phyloP scores from a whole-genome alignment of 2,113 vertebrate genomes.

The Pelobates fuscus region DNA sequence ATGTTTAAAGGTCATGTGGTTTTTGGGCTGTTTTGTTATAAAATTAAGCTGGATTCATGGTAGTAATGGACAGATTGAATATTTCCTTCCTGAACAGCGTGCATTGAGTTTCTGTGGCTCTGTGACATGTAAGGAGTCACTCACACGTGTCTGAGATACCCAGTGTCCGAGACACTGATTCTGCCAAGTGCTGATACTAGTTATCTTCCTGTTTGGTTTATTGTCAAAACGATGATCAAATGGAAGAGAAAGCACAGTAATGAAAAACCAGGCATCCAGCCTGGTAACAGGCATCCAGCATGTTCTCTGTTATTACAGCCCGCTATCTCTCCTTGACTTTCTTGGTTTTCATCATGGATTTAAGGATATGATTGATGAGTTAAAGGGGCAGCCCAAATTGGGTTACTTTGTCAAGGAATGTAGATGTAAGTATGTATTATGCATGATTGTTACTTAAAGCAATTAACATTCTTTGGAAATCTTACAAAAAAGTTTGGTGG shows the following conservation, averaged over 20 bases:
- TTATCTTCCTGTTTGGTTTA: slow-evolving; percentile 4
- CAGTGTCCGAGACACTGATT: slow-evolving; percentile 1
- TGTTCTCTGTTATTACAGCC: background rate
- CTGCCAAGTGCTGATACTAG: background rate
- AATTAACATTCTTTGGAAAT: slow-evolving; percentile 57
- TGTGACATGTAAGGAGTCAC: slow-evolving; percentile 37
- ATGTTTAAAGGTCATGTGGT: no score
- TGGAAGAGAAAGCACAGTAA: background rate
- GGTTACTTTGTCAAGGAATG: background rate
- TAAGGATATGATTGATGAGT: background rate
- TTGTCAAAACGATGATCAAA: slow-evolving; percentile 7
- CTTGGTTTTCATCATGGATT: slow-evolving; percentile 24
- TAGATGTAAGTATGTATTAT: background rate
- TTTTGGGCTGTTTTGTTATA: no score
- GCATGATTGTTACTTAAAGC: accelerated
- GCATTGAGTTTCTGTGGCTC: background rate
- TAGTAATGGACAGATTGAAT: background rate
- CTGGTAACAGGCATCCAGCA: background rate
- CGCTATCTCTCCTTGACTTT: slow-evolving; percentile 11
- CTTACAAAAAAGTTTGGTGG: slow-evolving; percentile 10
- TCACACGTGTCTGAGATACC: background rate
- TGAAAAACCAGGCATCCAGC: background rate
- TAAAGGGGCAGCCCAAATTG: background rate
- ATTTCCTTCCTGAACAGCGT: background rate
- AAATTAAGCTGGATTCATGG: no score